Base-by-base conservation (phyloP, 2,888 invertebrate genomes). In the Auanema sp. region DNA sequence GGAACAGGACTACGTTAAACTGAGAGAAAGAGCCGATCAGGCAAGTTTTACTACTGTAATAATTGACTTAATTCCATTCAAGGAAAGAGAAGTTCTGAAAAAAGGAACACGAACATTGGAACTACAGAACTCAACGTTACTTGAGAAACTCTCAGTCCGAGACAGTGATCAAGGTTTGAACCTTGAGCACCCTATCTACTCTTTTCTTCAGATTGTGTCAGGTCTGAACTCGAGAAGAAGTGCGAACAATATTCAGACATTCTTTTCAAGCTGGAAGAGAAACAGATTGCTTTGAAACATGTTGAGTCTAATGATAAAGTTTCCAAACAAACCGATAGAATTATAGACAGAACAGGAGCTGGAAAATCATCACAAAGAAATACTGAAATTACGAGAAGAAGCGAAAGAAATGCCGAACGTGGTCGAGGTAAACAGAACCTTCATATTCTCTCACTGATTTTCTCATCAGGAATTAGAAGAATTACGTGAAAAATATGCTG, bases 1-100 rank as follows among this genome's bases (percentile, higher is more conserved):
- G 25, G 73, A 77, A 58, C 60, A 65, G 14, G 77, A 77, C 47
- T 61, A 74, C 21, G n/a, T 65, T 2, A 44, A 49, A 40, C 24
- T 60, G 57, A 64, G 55, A 52, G 40, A 60, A 40, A 43, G 44
- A 53, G 56, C 55, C 42, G 41, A 52, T 43, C 41, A 53, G 40
- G 65, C 60, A 23, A 21, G 53, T 51, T 47, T 11, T 1, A 18
- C 25, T 5, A n/a, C 10, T 14, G 11, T 10, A 1, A 25, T 12
- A 21, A 12, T 1, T 1, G 11, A 12, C 14, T 23, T 50, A 10
- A 10, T 50, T 33, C 12, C 21, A 54, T 14, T 33, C 2, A 23
- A 24, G 24, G 14, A 25, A 6, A 24, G 4, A 52, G 52, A 25
- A 52, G 4, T 14, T 24, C 10, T 23, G 25, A 52, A 21, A 52